Base-by-base conservation (phyloP, 2,797 vertebrate species). In the Phoebastria nigripes region DNA sequence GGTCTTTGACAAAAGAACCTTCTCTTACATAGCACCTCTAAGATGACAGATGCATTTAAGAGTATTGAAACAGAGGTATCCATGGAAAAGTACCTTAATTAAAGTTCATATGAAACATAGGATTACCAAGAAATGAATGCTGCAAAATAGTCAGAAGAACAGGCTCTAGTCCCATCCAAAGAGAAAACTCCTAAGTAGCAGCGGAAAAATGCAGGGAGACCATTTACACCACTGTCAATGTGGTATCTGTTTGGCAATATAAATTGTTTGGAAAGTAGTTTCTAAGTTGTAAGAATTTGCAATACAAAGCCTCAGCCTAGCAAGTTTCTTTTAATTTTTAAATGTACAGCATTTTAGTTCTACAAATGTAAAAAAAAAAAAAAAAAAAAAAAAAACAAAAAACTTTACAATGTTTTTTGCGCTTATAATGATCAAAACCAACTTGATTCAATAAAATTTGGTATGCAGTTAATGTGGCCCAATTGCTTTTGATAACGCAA, bases 311-410 rank as follows among this genome's bases (percentile, higher is more conserved):
- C 96, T 96, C 91, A 91, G 93, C 96, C 95, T 96, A 97, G 90
- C 95, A 97, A 97, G 93, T 96, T 93, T 96, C 87, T 93, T 97
- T 97, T 97, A 97, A 97, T 97, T 94, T 94, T 96, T 92, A 91
- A 94, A 96, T 96, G 92, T 97, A 97, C 96, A 97, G 90, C 94
- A 94, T 96, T 96, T 97, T 95, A 97, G 69, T 97, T 97, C 95
- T 94, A 97, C 95, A 97, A 96, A 95, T 89, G 94, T 96, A 89
- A 97, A 95, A 96, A 94, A 90, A 92, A 70, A 94, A 71, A 11
- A 55, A 81, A 69, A 20, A 15, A 82, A 44, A 62, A 56, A 54
- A 73, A 87, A 41, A 28, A 15, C n/a, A 80, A 89, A 76, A 44
- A 37, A 24, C 52, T 96, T 95, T 96, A 96, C 93, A 96, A 92